phyloP scores from a whole-genome alignment of 2,888 invertebrate species.

The Lottia gigantea region DNA sequence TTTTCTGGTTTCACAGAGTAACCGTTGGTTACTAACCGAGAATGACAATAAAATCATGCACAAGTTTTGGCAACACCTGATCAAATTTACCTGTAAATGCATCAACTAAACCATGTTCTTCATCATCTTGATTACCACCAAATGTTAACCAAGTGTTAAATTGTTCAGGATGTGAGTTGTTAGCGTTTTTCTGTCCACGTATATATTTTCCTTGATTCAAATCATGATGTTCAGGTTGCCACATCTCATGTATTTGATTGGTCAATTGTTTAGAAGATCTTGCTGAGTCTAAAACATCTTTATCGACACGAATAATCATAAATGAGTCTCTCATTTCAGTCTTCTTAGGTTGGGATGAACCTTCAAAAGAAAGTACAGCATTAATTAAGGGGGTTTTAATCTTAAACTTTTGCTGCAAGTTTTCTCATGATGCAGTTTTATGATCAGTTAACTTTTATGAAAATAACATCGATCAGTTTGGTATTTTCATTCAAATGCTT shows the following conservation, averaged over 20 bases:
- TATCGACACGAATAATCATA: conserved; percentile 39
- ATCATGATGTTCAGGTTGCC: conserved; percentile 50
- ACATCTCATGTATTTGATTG: conserved; percentile 49
- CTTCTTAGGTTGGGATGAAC: conserved; percentile 24
- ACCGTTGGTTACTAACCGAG: too few species aligned
- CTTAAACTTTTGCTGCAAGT: too few species aligned
- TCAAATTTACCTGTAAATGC: conserved; percentile 55
- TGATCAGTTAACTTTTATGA: too few species aligned
- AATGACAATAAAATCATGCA: too few species aligned
- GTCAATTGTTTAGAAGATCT: conserved; percentile 41
- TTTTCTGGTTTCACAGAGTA: too few species aligned
- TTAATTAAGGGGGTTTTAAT: too few species aligned
- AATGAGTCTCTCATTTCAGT: conserved; percentile 31
- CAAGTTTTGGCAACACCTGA: too few species aligned
- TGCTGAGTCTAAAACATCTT: conserved; percentile 40
- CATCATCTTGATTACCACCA: conserved; percentile 48
- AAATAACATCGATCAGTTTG: too few species aligned
- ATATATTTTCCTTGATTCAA: conserved; percentile 53
- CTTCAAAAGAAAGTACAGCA: conserved; percentile 16
- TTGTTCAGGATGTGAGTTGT: conserved; percentile 33
- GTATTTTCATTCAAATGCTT: too few species aligned
- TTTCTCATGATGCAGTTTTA: too few species aligned
- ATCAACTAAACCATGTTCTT: conserved; percentile 51
- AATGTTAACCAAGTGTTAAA: conserved; percentile 58
- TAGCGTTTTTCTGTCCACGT: conserved; percentile 49